Conservation (phyloP, 1,140 invertebrate species). For the Lutraria rhynchaena region DNA sequence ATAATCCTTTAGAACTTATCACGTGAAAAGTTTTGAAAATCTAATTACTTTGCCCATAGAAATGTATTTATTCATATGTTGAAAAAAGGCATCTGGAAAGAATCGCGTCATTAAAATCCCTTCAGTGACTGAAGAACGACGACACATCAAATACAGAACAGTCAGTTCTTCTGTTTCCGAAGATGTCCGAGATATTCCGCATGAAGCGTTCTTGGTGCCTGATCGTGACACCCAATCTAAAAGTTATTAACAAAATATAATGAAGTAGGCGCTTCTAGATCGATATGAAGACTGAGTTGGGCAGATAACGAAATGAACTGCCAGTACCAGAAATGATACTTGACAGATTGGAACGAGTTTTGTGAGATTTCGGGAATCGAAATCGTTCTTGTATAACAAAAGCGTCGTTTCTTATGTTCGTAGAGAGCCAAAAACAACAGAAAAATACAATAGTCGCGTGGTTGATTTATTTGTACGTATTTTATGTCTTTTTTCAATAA, state of each 20-base stretch:
- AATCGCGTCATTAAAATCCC: too few species aligned
- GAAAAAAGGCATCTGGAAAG: too few species aligned
- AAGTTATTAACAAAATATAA: constrained; percentile 61
- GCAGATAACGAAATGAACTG: constrained; percentile 54
- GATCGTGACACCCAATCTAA: constrained; percentile 60
- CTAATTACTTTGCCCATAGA: too few species aligned
- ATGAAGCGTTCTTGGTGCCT: constrained; percentile 41
- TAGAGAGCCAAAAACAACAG: constrained; percentile 17
- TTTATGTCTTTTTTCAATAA: too few species aligned
- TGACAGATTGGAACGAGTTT: constrained; percentile 46
- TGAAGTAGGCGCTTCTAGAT: constrained; percentile 43
- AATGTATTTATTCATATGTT: too few species aligned
- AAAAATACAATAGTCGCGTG: constrained; percentile 18
- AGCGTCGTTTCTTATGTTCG: constrained; percentile 14
- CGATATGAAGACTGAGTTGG: constrained; percentile 39
- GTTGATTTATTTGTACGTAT: constrained; percentile 2
- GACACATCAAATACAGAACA: too few species aligned
- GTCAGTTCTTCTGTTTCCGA: background rate
- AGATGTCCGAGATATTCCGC: constrained; percentile 45
- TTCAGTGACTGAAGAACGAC: too few species aligned
- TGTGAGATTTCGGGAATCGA: constrained; percentile 31
- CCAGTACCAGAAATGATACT: constrained; percentile 27
- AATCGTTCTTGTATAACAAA: constrained; percentile 31
- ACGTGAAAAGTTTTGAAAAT: too few species aligned
- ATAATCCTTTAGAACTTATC: too few species aligned